These are phyloP conservation scores for Clostera curtula DNA, from an alignment of 2,888 invertebrate genomes.

Conservation along the genomic window DNA sequence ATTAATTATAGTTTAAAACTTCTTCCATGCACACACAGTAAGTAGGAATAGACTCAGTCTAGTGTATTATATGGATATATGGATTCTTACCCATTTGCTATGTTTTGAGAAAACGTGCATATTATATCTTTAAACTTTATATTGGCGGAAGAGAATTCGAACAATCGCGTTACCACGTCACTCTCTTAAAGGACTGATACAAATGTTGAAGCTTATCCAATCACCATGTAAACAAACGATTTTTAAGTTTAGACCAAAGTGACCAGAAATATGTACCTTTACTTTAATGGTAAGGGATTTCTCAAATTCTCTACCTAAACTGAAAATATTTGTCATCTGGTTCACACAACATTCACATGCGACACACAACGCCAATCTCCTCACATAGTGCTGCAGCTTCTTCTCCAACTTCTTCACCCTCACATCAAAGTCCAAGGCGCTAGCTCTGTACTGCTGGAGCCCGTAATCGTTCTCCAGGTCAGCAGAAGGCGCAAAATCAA, in stretches of 20 bases:
- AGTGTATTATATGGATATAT: no score
- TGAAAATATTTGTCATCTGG: slow-evolving; percentile 2
- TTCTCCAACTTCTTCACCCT: slow-evolving; percentile 85
- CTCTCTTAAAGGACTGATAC: no score
- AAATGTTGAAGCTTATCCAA: no score
- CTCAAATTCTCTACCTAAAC: slow-evolving; percentile 1
- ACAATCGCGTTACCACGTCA: no score
- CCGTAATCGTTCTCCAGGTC: slow-evolving; percentile 88
- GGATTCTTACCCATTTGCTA: no score
- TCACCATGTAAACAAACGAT: no score
- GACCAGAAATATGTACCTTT: no score
- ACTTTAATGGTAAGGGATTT: slow-evolving; percentile 7
- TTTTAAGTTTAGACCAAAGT: no score
- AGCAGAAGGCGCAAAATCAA: slow-evolving; percentile 72
- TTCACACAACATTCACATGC: slow-evolving; percentile 37
- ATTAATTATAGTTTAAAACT: slow-evolving; percentile 10
- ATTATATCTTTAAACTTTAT: no score
- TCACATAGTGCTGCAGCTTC: slow-evolving; percentile 65
- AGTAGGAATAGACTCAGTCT: neutral
- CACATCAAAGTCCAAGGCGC: slow-evolving; percentile 88
- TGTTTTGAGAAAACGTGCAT: no score
- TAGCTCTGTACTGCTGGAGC: slow-evolving; percentile 88
- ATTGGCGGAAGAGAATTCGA: no score
- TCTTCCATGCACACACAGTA: slow-evolving; percentile 25
- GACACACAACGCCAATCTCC: slow-evolving; percentile 45